Base-by-base conservation (phyloP, 92 coral and sea anemone species). In the Ricordea florida region DNA sequence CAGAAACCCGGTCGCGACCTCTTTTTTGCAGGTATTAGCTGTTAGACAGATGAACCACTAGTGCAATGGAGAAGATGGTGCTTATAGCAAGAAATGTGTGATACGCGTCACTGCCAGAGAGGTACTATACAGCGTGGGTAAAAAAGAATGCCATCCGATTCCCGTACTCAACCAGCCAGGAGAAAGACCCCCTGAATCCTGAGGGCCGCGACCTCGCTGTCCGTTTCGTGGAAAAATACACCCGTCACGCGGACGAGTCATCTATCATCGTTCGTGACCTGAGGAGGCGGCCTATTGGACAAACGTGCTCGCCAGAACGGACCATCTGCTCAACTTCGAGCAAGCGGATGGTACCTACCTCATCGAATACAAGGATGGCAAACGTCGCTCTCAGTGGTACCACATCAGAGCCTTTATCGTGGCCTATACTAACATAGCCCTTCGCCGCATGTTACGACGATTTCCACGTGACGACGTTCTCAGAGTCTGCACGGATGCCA, bases 401-500 rank as follows among this genome's bases (percentile, higher is more conserved):
- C 76, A 68, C 33, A 68, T 68, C 64, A 22, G 62, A 2, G 76
- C 76, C 0, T 68, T 48, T 67, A 52, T 71, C 52, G 30, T 71
- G 5, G 67, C 70, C 20, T 66, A 66, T 62, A 66, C 62, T 0
- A 71, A 36, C 35, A 56, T 71, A 2, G 52, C 49, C 0, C 7
- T 79, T 61, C 68, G 69, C 0, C 25, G 82, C 33, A 79, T 79
- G 85, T 29, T 68, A 6, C 59, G 85, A 34, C 78, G 70, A 14
- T 79, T 79, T 25, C 85, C 51, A 9, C 69, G 62, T 58, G 67
- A 67, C 10, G 76, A 66, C 9, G 85, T 79, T 23, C 62, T n/a
- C n/a, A n/a, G n/a, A n/a, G n/a, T n/a, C n/a, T n/a, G n/a, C n/a
- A n/a, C n/a, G n/a, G n/a, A n/a, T n/a, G n/a, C n/a, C n/a, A n/a